Base-by-base conservation (phyloP, 2,888 invertebrate genomes). In the Zaprionus obscuricornis region DNA sequence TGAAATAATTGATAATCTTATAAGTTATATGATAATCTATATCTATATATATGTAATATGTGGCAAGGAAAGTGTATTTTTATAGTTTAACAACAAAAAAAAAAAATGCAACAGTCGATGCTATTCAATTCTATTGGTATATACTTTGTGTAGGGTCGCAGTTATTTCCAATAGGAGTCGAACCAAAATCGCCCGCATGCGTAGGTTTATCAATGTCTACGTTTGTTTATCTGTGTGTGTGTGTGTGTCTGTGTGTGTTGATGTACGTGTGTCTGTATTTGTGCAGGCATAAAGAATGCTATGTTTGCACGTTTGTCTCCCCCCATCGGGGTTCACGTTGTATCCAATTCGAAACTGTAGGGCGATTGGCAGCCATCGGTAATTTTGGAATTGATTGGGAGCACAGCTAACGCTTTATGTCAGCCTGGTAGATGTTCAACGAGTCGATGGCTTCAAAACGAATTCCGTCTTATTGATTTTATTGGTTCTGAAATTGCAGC, bases 381-480 rank as follows among this genome's bases (percentile, higher is more conserved):
- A 39, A 43, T 24, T 56, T 42, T 33, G 59, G 22, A 29, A 45
- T 54, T 66, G 74, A 70, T 77, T 79, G 72, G 70, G 60, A 66
- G 62, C 39, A n/a, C 34, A 49, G 29, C 42, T 66, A 54, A 14
- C 54, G 29, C 27, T 55, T 82, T 68, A 78, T 87, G 87, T 31
- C 31, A 55, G 76, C 87, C 87, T 88, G 86, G 81, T 88, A 76
- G 40, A 82, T 79, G 72, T 74, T 85, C 74, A 88, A 85, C 84
- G 84, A 87, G 85, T 87, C 87, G 87, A 88, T 88, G 87, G 73
- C 86, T 83, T 67, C 74, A 63, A 85, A 86, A 72, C 66, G 75
- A 70, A 67, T 74, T 72, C 64, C 63, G 42, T 73, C 64, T 70
- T 79, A 86, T 87, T 72, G 87, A 87, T 87, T 86, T 86, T 79